phyloP scores from a whole-genome alignment of 1,140 invertebrate genomes.

The Ctenoplectra terminalis region DNA sequence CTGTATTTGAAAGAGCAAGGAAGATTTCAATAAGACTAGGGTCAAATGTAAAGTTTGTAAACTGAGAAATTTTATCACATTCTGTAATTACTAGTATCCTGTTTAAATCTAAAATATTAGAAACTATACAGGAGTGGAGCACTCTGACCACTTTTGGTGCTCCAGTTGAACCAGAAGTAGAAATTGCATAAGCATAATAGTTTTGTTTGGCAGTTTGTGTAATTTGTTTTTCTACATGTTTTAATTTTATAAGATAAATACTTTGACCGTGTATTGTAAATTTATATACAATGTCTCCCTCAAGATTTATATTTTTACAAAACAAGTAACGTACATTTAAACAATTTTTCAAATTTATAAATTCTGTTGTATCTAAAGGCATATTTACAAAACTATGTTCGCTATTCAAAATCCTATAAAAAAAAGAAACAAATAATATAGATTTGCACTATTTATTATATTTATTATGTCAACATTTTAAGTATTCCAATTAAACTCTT shows the following conservation, averaged over 20 bases:
- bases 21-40: constrained; percentile 91
- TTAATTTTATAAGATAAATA: constrained; percentile 64
- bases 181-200: constrained; percentile 84
- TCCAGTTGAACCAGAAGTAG: constrained; percentile 88
- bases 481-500: constrained; percentile 42
- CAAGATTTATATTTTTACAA: constrained; percentile 31
- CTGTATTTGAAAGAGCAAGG: constrained; percentile 85
- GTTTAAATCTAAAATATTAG: constrained; percentile 86
- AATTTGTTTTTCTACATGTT: constrained; percentile 33
- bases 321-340: constrained; percentile 71
- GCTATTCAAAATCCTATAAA: constrained; percentile 68
- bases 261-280: constrained; percentile 55
- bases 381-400: constrained; percentile 71
- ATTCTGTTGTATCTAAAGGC: constrained; percentile 25
- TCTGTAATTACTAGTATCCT: constrained; percentile 82
- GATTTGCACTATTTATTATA: constrained; percentile 17
- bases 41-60: constrained; percentile 92
- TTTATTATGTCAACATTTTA: constrained; percentile 22
- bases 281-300: constrained; percentile 52
- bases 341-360: constrained; percentile 36
- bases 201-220: constrained; percentile 29
- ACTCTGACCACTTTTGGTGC: constrained; percentile 86
- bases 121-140: constrained; percentile 84
- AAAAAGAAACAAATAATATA: constrained; percentile 42
- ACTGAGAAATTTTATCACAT: constrained; percentile 87